Conservation (phyloP, 1,140 invertebrate species). For the Manduca sexta region DNA sequence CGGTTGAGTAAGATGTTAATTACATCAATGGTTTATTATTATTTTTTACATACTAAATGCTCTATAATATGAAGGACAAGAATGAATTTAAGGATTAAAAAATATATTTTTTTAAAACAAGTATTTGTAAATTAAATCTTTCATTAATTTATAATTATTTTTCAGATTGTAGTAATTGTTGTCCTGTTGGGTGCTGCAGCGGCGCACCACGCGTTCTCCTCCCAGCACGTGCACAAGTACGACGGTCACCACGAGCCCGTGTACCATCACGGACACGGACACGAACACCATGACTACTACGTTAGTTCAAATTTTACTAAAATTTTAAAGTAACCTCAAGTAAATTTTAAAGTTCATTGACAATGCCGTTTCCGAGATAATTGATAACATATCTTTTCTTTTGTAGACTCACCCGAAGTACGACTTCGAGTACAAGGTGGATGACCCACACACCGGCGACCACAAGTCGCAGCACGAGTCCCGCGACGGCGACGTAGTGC, state of each 20-base stretch:
- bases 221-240: constrained; percentile 23
- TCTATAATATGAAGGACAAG: too few relatives aligned
- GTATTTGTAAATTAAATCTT: too few relatives aligned
- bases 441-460: constrained; percentile 46
- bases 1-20: too few relatives aligned
- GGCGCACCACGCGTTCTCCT: constrained; percentile 18
- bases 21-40: too few relatives aligned
- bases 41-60: too few relatives aligned
- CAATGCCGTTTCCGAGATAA: too few relatives aligned
- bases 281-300: constrained; percentile 6
- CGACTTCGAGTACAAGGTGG: constrained; percentile 30
- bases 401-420: neutral
- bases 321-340: too few relatives aligned
- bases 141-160: too few relatives aligned
- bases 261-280: neutral
- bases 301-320: neutral
- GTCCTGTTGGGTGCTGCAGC: constrained; percentile 11
- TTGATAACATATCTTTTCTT: too few relatives aligned
- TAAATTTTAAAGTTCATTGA: too few relatives aligned
- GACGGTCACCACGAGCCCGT: constrained; percentile 23
- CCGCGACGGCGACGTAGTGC: constrained; percentile 27
- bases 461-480: constrained; percentile 22
- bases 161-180: constrained; percentile 24
- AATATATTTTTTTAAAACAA: too few relatives aligned
- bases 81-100: neutral